Percentiles rank a stretch among this genome's conserved stretches.
Conservation (phyloP, 1,140 invertebrate genomes). For the Amphibalanus amphitrite region DNA sequence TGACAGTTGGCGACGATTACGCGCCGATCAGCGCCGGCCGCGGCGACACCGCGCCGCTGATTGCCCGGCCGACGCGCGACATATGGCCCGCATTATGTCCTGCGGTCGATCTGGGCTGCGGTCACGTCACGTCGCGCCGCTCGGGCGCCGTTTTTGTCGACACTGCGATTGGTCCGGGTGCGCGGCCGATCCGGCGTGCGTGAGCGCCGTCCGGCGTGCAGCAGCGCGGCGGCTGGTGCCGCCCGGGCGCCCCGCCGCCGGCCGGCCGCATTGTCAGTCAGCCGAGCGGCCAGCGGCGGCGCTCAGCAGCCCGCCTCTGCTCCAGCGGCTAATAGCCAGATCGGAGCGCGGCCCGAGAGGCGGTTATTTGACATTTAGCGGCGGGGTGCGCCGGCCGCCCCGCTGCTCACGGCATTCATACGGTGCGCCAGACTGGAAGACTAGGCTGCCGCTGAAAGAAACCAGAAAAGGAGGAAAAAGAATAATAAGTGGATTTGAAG, state of each 20-base stretch:
- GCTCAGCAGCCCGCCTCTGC: neutral
- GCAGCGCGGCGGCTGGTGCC: neutral
- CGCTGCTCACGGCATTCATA: neutral
- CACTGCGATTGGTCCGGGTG: neutral
- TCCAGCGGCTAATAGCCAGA: neutral
- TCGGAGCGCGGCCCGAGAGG: neutral
- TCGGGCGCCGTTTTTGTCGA: neutral
- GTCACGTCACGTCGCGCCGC: neutral
- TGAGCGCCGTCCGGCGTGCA: neutral
- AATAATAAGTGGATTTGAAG: conserved; percentile 2
- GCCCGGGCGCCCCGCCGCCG: too few relatives aligned
- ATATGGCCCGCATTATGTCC: neutral
- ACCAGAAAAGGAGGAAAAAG: conserved; percentile 1
- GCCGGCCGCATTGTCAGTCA: neutral
- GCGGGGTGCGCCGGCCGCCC: too few relatives aligned
- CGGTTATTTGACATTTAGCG: conserved; percentile 1
- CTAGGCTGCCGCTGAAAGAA: neutral
- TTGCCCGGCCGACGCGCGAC: neutral
- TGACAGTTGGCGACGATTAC: neutral
- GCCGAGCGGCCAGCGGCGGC: neutral
- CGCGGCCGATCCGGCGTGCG: neutral
- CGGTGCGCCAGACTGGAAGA: neutral
- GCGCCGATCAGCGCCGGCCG: neutral
- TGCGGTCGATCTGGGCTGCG: neutral
- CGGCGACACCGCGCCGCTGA: neutral